Evolutionary conservation across 2,888 invertebrate species (phyloP).

Genomic region (Halictus quadricinctus): DNA sequence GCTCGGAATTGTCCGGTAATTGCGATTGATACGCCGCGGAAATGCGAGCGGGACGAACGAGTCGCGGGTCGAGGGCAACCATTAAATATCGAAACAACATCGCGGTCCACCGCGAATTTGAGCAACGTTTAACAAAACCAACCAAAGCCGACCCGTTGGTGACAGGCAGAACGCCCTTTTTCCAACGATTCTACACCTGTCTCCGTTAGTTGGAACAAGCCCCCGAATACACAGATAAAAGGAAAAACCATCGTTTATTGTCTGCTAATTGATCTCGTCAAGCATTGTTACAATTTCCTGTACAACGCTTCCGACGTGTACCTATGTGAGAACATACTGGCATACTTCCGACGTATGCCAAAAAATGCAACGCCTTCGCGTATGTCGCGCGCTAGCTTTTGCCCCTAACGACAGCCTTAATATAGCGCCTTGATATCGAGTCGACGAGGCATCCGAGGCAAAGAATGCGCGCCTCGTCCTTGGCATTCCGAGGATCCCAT

Average conservation of each 20-base stretch:
- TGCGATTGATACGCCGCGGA: slow-evolving; percentile 21
- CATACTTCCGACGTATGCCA: not conserved
- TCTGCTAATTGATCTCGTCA: too few species aligned
- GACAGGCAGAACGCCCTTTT: too few species aligned
- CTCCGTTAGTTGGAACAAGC: too few species aligned
- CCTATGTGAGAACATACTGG: too few species aligned
- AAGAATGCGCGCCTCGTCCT: slow-evolving; percentile 9
- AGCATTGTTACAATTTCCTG: too few species aligned
- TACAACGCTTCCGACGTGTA: too few species aligned
- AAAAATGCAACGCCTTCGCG: slow-evolving; percentile 20
- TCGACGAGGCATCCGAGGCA: slow-evolving; percentile 8
- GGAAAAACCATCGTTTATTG: too few species aligned
- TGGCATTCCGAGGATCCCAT: slow-evolving; percentile 26
- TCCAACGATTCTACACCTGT: too few species aligned
- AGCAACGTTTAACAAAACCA: not conserved
- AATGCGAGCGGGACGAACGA: not conserved
- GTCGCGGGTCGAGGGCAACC: not conserved
- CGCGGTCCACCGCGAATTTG: slow-evolving; percentile 11
- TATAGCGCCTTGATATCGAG: slow-evolving; percentile 29
- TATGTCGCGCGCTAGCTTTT: not conserved
- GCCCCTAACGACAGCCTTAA: slow-evolving; percentile 10
- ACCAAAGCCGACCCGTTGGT: not conserved
- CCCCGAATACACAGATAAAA: too few species aligned
- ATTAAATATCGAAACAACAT: slow-evolving; percentile 30
- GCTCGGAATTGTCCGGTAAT: slow-evolving; percentile 25